A percentile compares a stretch with the other conserved stretches of the same genome.
Evolutionary conservation across 2,797 vertebrate genomes (phyloP).

Genomic region (Okamejei kenojei): DNA sequence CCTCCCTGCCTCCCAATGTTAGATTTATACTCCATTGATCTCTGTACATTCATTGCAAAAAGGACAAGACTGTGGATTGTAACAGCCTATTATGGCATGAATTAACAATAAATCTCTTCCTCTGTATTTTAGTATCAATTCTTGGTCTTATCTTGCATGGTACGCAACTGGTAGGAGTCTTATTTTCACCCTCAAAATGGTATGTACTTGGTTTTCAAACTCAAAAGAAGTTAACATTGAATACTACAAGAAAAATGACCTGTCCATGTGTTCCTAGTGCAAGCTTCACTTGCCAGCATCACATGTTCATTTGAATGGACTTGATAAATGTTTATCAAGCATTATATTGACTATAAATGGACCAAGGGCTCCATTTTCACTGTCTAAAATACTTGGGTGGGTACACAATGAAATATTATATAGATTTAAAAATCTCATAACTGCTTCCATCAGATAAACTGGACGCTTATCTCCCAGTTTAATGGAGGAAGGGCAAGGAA

Average conservation of each 20-base stretch:
- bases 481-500: neutral
- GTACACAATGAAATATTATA: neutral
- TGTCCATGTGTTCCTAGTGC: neutral
- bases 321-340: neutral
- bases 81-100: neutral
- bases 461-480: neutral
- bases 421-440: neutral
- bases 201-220: neutral
- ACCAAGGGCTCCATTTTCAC: neutral
- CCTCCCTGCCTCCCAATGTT: no score
- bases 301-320: neutral
- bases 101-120: neutral
- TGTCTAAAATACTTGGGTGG: neutral
- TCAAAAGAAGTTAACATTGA: neutral
- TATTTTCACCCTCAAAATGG: neutral
- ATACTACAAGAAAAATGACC: neutral
- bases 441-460: no score
- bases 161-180: neutral
- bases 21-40: neutral
- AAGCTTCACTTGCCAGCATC: neutral
- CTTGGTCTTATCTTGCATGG: neutral
- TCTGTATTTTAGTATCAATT: neutral
- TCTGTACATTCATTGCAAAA: neutral
- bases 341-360: no score
- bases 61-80: neutral